A percentile compares a stretch with the other conserved stretches of the same genome.
phyloP scores from a whole-genome alignment of 2,113 vertebrate genomes.

The Microcebus jonahi region DNA sequence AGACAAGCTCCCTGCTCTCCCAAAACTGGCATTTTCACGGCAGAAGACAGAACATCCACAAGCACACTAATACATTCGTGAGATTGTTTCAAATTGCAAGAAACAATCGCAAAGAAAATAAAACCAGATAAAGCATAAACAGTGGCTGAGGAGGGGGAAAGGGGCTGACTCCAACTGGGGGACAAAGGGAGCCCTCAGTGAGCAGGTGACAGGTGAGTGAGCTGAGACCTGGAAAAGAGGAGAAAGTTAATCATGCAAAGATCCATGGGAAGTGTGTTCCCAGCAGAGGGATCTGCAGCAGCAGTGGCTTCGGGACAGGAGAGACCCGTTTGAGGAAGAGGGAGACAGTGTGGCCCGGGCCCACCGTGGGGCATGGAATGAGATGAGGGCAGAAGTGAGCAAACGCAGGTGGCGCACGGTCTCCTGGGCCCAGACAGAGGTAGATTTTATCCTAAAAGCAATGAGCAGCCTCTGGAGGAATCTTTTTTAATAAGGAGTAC shows the following conservation, averaged over 20 bases:
- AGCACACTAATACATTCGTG: neutral
- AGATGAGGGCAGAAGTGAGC: neutral
- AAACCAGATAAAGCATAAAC: neutral
- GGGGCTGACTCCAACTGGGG: neutral
- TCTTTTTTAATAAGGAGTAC: neutral
- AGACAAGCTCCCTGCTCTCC: neutral
- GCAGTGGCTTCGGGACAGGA: neutral
- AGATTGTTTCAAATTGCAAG: neutral
- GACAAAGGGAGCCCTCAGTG: neutral
- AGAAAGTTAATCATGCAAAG: neutral
- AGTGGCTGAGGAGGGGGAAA: neutral
- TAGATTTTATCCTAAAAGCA: neutral
- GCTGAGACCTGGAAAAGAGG: neutral
- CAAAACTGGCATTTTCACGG: neutral
- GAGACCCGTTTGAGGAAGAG: neutral
- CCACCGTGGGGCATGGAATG: accelerated
- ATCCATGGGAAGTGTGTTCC: neutral
- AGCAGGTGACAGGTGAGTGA: neutral
- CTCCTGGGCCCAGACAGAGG: accelerated
- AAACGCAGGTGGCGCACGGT: neutral
- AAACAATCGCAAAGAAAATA: neutral
- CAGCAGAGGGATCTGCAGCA: neutral
- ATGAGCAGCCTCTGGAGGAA: neutral
- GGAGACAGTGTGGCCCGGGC: too few relatives aligned
- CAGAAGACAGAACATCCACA: neutral